Evolutionary conservation across 2,113 vertebrate species (phyloP), one percentile per base, ranked within the genome.

Genomic region (Leptosomus discolor): DNA sequence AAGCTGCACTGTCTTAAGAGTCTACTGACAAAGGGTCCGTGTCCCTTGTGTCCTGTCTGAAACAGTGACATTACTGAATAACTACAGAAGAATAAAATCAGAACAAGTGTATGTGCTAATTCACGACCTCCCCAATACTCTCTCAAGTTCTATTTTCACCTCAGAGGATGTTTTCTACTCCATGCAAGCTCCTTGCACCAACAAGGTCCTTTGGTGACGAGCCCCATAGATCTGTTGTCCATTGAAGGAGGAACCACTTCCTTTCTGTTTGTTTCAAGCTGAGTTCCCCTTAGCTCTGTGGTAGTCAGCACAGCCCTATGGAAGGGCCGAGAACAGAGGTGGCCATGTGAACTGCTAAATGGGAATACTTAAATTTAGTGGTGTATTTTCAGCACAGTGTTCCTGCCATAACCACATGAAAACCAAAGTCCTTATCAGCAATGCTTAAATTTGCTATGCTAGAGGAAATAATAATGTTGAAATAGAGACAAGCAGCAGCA

Each of bases 101-200:
- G 43, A 76, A 46, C 4, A 53, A 76, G 6, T 1, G 19, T 9
- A n/a, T 43, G 11, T 57, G n/a, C 8, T 63, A 48, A 58, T 53
- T 81, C 54, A 68, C 17, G 26, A 34, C 9, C 36, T 70, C 67
- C 32, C 51, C 26, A 57, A 8, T 61, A 57, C 4, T 61, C 17
- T n/a, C 51, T 11, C 77, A 70, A 15, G 3, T 8, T 4, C 20
- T 67, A 11, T 63, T 88, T 90, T 80, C 12, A 32, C 71, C 15
- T 65, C 34, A 32, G 60, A 6, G 37, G 11, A 41, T 50, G 46
- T 46, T 81, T 57, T 57, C 0, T 0, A 15, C 29, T 13, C 6
- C 15, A 15, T 32, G 36, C 8, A 63, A 69, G 16, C 5, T 77
- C 21, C 43, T 58, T 9, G 4, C 16, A 37, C 43, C 20, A 39